Conservation (phyloP, 2,113 vertebrate genomes). For the Spermophilus dauricus region DNA sequence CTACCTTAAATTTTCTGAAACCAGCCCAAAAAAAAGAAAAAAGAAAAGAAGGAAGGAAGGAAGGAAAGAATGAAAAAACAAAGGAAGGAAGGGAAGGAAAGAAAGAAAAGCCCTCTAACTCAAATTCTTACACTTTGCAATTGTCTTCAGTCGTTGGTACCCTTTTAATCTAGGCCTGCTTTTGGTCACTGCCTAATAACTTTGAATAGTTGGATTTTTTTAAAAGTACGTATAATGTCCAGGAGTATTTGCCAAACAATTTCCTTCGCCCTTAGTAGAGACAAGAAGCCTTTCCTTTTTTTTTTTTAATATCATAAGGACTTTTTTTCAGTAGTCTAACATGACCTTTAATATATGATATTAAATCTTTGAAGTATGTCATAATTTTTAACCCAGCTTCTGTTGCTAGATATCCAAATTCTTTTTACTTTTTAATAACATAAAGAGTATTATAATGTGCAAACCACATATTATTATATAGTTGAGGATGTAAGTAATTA, state of each 20-base stretch:
- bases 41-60: no score
- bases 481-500: slow-evolving; percentile 9
- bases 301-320: background rate
- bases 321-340: background rate
- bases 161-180: background rate
- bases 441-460: background rate
- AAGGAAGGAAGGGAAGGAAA: no score
- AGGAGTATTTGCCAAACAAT: slow-evolving; percentile 8
- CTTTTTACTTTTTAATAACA: background rate
- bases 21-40: no score
- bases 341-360: background rate
- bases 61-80: no score
- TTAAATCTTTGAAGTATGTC: background rate
- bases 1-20: no score
- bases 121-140: background rate
- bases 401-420: background rate
- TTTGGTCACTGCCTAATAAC: background rate
- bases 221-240: background rate
- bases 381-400: background rate
- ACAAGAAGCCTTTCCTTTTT: background rate
- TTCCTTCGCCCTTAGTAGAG: background rate
- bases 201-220: background rate
- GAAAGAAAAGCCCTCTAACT: background rate
- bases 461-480: background rate
- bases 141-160: background rate